A percentile compares a stretch with the other conserved stretches of the same genome.
These are phyloP conservation scores for Drosophila busckii DNA, from an alignment of 1,140 invertebrate species.

Conservation along the genomic window DNA sequence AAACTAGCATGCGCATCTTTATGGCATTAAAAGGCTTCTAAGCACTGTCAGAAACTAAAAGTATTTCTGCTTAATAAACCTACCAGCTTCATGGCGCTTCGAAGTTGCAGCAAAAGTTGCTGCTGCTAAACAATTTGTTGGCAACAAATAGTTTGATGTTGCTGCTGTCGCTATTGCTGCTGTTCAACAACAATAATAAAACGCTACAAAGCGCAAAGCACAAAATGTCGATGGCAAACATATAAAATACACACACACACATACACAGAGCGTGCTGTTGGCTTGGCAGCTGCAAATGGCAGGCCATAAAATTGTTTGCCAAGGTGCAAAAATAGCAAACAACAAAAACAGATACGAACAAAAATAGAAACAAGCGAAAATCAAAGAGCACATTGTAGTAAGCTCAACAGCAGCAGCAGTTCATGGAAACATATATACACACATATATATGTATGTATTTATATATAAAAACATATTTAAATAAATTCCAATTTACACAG, in stretches of 20 bases:
- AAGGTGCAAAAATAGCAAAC: conserved; percentile 31
- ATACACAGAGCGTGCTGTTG: background rate
- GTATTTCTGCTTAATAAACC: too few relatives aligned
- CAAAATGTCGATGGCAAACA: conserved; percentile 11
- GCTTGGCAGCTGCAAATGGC: conserved; percentile 60
- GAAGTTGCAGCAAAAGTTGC: too few relatives aligned
- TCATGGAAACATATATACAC: background rate
- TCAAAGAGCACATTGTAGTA: conserved; percentile 2
- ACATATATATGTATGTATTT: background rate
- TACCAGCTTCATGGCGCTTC: too few relatives aligned
- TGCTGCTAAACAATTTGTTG: too few relatives aligned
- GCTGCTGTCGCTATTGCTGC: conserved; percentile 67
- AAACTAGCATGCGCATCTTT: too few relatives aligned
- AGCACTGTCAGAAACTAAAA: too few relatives aligned
- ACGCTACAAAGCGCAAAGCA: conserved; percentile 45
- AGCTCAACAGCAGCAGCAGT: conserved; percentile 7
- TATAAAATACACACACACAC: background rate
- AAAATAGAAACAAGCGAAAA: conserved; percentile 2
- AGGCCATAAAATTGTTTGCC: conserved; percentile 67
- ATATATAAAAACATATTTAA: conserved; percentile 59
- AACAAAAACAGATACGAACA: background rate
- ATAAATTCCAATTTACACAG: conserved; percentile 67
- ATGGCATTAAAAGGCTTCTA: too few relatives aligned
- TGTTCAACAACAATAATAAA: conserved; percentile 73
- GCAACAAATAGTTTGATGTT: too few relatives aligned